Percentiles rank a stretch among this genome's conserved stretches.
These are phyloP conservation scores for Bugulina stolonifera DNA, from an alignment of 2,888 invertebrate genomes.

Conservation along the genomic window DNA sequence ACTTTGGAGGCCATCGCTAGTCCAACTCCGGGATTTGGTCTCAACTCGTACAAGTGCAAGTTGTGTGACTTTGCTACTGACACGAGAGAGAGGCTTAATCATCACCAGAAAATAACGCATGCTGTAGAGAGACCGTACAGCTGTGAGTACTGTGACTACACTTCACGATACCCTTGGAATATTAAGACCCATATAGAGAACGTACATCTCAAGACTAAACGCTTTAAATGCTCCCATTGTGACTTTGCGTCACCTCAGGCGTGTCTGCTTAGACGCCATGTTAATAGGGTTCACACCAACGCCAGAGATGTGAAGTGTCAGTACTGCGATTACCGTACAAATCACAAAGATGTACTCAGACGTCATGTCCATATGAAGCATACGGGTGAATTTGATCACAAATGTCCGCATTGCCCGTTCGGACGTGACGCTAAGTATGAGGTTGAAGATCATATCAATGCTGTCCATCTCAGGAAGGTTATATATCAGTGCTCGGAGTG, in stretches of 20 bases:
- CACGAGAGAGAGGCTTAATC: constrained; percentile 13
- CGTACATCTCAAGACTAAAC: constrained; percentile 13
- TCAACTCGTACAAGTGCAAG: constrained; percentile 22
- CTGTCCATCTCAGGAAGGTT: constrained; percentile 20
- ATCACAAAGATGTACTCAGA: constrained; percentile 20
- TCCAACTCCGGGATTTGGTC: background rate
- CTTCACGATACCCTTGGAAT: constrained; percentile 10
- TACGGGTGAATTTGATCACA: constrained; percentile 23
- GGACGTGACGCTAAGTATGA: constrained; percentile 20
- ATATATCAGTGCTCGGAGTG: constrained; percentile 22
- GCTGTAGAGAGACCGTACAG: constrained; percentile 7
- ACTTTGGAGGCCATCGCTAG: background rate
- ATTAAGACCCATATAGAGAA: constrained; percentile 21
- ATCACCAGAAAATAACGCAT: constrained; percentile 7
- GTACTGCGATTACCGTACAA: constrained; percentile 14
- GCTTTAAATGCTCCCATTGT: constrained; percentile 14
- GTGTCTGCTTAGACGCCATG: constrained; percentile 7
- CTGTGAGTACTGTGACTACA: constrained; percentile 23
- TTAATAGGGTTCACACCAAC: constrained; percentile 9
- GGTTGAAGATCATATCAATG: constrained; percentile 22
- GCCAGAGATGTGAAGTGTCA: constrained; percentile 10
- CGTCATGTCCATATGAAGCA: constrained; percentile 24
- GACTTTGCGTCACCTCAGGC: constrained; percentile 12
- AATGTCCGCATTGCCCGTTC: constrained; percentile 15
- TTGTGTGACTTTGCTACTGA: constrained; percentile 10